phyloP scores from a whole-genome alignment of 2,113 vertebrate species.

The Myanophis thanlyinensis region DNA sequence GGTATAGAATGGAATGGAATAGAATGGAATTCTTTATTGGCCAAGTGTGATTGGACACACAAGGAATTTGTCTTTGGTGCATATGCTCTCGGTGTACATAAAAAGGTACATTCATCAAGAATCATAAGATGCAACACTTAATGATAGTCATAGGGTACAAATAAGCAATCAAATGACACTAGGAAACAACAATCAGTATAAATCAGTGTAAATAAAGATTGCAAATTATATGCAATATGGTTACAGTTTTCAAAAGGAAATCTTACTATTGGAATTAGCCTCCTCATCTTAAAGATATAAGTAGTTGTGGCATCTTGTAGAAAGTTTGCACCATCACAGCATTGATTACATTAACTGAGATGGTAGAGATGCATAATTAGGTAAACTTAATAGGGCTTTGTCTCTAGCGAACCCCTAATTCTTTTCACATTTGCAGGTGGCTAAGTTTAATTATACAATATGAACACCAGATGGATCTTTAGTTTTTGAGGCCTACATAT shows the following conservation, averaged over 20 bases:
- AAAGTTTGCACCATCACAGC: not conserved
- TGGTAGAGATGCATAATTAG: not conserved
- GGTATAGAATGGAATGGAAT: too few species aligned
- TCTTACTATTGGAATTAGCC: not conserved
- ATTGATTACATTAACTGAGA: not conserved
- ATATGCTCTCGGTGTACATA: too few species aligned
- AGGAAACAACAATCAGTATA: too few species aligned
- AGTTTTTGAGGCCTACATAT: slow-evolving; percentile 7
- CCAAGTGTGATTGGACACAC: too few species aligned
- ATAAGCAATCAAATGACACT: too few species aligned
- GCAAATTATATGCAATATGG: not conserved
- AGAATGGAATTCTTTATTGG: too few species aligned
- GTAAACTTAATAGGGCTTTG: not conserved
- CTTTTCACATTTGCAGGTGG: not conserved
- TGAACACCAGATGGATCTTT: slow-evolving; percentile 10
- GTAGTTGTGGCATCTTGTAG: not conserved
- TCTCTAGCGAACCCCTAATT: not conserved
- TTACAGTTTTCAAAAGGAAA: not conserved
- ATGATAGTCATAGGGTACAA: too few species aligned
- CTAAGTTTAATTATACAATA: not conserved
- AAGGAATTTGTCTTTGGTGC: too few species aligned
- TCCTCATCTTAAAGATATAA: not conserved
- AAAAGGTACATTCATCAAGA: too few species aligned
- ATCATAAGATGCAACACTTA: too few species aligned
- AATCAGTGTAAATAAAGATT: too few species aligned